Evolutionary conservation across 2,888 invertebrate species (phyloP).

Genomic region (Neocrepidodera transversa): DNA sequence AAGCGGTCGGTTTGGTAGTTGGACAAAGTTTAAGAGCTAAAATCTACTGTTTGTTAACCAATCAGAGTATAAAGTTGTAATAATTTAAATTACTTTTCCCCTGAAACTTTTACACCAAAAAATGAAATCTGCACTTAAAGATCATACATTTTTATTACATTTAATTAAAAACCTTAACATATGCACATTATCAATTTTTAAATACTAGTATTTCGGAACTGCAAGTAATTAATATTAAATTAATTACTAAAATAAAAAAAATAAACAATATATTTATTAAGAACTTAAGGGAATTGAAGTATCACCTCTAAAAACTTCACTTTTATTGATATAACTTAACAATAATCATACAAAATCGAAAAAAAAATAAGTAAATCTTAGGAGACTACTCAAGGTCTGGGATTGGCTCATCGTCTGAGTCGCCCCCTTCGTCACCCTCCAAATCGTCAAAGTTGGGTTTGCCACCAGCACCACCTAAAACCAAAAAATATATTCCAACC

Average conservation of each 20-base stretch:
- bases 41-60: no score
- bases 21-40: no score
- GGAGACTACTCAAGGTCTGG: constrained; percentile 72
- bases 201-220: constrained; percentile 25
- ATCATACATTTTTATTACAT: constrained; percentile 20
- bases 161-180: constrained; percentile 37
- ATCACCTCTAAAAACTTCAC: constrained; percentile 38
- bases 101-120: no score
- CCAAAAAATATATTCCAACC: constrained; percentile 22
- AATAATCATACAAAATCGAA: constrained; percentile 41
- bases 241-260: constrained; percentile 4
- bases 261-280: constrained; percentile 4
- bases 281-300: constrained; percentile 20
- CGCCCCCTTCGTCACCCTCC: constrained; percentile 67
- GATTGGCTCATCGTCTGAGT: constrained; percentile 82
- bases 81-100: no score
- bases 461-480: constrained; percentile 50
- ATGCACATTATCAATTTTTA: constrained; percentile 26
- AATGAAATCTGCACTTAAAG: constrained; percentile 4
- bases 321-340: constrained; percentile 45
- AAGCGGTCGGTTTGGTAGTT: no score
- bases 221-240: constrained; percentile 13
- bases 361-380: constrained; percentile 27
- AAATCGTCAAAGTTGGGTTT: constrained; percentile 80
- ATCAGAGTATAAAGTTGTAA: no score